Conservation (phyloP, 2,797 vertebrate genomes). For the Pangasius krempfi region DNA sequence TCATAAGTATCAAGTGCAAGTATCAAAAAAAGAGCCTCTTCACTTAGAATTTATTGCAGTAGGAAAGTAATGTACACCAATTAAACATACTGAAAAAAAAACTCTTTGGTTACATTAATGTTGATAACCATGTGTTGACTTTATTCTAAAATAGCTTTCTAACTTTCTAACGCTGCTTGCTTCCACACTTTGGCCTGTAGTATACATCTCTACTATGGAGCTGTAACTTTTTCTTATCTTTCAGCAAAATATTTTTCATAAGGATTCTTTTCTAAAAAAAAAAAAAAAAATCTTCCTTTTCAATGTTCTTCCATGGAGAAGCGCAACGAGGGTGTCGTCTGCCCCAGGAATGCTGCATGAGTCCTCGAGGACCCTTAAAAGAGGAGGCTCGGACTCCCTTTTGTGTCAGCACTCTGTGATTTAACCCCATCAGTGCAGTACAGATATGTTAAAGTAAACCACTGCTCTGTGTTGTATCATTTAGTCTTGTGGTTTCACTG, state of each 20-base stretch:
- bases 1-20: too few species aligned
- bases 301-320: conserved; percentile 9
- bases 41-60: not conserved
- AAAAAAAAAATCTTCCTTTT: conserved; percentile 7
- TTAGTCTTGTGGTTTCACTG: conserved; percentile 28
- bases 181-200: not conserved
- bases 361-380: conserved; percentile 72
- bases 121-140: not conserved
- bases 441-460: not conserved
- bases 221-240: conserved; percentile 21
- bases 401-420: conserved; percentile 49
- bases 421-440: conserved; percentile 49
- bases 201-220: not conserved
- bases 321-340: conserved; percentile 44
- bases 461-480: not conserved
- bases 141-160: not conserved
- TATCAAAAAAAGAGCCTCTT: not conserved
- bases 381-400: conserved; percentile 52
- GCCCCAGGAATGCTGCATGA: conserved; percentile 76
- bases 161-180: not conserved
- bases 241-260: conserved; percentile 24
- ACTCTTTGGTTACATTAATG: not conserved
- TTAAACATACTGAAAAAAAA: not conserved
- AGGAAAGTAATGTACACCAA: not conserved
- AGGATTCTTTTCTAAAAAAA: conserved; percentile 6